Evolutionary conservation across 2,113 vertebrate species (phyloP).

Genomic region (Ivindomyrus marchei): DNA sequence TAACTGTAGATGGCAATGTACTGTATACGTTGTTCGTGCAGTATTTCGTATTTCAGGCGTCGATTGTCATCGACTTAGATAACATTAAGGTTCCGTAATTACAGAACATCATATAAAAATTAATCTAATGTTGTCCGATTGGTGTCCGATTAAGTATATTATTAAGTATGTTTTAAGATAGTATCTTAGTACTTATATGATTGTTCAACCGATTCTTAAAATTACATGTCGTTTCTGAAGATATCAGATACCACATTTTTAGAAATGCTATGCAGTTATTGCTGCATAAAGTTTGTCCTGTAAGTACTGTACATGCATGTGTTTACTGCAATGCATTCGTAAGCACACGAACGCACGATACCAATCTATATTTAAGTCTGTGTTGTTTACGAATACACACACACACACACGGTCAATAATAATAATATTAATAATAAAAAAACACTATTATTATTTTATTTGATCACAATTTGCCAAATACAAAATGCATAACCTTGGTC

Average conservation of each 20-base stretch:
- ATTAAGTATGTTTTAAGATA: not conserved
- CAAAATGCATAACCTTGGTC: not conserved
- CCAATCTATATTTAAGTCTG: not conserved
- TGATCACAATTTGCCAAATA: not conserved
- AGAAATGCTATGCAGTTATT: not conserved
- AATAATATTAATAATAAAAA: no score
- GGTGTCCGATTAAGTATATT: not conserved
- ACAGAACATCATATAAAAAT: not conserved
- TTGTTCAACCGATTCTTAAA: not conserved
- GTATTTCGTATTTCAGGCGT: not conserved
- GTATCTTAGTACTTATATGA: not conserved
- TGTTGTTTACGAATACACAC: not conserved
- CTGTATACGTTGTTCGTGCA: not conserved
- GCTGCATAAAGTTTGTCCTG: not conserved
- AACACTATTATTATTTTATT: not conserved
- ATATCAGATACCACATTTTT: not conserved
- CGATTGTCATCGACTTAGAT: not conserved
- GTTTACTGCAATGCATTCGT: not conserved
- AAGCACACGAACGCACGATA: not conserved
- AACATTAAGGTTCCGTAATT: not conserved
- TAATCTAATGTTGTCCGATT: not conserved
- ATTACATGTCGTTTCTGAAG: not conserved
- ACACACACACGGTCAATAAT: no score
- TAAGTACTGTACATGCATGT: not conserved
- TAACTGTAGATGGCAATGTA: not conserved